These are phyloP conservation scores for Fregetta grallaria DNA, from an alignment of 2,113 vertebrate species.

Conservation along the genomic window DNA sequence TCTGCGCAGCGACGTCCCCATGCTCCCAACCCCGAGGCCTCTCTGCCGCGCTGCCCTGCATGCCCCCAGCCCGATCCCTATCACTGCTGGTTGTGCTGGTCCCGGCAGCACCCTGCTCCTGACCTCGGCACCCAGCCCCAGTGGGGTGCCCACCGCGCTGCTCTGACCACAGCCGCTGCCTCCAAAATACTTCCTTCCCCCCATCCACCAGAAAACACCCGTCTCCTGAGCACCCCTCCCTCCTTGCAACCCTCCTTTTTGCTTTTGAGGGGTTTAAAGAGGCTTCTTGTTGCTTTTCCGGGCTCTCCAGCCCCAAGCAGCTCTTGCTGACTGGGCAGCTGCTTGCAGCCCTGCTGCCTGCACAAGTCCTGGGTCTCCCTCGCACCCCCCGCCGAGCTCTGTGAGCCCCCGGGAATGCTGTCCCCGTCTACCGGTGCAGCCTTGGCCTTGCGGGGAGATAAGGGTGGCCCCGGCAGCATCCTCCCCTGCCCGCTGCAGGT, in stretches of 20 bases:
- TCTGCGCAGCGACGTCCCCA: not conserved
- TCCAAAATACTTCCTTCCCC: not conserved
- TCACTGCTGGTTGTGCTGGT: not conserved
- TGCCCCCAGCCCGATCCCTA: not conserved
- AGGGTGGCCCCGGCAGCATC: not conserved
- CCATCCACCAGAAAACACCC: not conserved
- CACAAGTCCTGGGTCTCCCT: not conserved
- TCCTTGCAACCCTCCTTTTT: not conserved
- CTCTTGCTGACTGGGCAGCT: not conserved
- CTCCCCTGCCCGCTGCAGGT: not conserved
- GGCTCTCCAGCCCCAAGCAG: not conserved
- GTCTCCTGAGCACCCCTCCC: not conserved
- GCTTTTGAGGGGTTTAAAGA: not conserved
- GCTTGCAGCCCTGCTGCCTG: not conserved
- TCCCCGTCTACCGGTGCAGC: not conserved
- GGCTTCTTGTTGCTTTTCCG: not conserved
- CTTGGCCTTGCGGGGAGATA: not conserved
- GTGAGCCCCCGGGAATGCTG: not conserved
- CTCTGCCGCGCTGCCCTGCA: not conserved
- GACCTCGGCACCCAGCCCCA: not conserved
- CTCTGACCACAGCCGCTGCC: not conserved
- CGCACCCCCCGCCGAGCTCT: fast-evolving
- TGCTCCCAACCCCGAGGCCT: not conserved
- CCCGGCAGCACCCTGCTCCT: not conserved
- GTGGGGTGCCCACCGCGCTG: not conserved